Evolutionary conservation across 2,888 invertebrate genomes (phyloP).

Genomic region (Athalia circularis): DNA sequence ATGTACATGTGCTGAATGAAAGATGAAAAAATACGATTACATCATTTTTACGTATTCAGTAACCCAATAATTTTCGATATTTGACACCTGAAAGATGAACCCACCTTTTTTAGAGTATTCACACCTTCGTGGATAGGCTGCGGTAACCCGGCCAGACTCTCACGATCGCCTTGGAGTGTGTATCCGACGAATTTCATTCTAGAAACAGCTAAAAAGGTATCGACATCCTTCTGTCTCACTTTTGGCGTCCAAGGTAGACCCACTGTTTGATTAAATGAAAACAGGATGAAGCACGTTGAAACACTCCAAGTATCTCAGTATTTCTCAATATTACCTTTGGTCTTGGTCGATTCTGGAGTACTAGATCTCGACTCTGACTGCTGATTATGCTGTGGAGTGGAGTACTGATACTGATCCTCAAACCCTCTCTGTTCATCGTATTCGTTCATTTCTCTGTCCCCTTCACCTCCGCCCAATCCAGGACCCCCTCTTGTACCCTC

Average conservation of each 20-base stretch:
- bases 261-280: slow-evolving; percentile 58
- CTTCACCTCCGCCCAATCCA: slow-evolving; percentile 73
- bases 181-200: slow-evolving; percentile 97
- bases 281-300: neutral
- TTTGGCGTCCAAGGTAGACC: slow-evolving; percentile 97
- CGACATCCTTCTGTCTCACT: slow-evolving; percentile 95
- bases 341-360: slow-evolving; percentile 72
- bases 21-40: neutral
- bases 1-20: slow-evolving; percentile 89
- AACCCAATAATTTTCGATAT: neutral
- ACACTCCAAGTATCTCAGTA: neutral
- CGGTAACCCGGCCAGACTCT: slow-evolving; percentile 95
- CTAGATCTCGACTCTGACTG: slow-evolving; percentile 74
- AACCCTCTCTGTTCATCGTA: slow-evolving; percentile 63
- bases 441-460: slow-evolving; percentile 72
- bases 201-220: slow-evolving; percentile 92
- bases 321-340: slow-evolving; percentile 59
- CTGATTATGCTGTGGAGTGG: slow-evolving; percentile 56
- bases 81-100: slow-evolving; percentile 46
- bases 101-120: slow-evolving; percentile 86
- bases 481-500: slow-evolving; percentile 57
- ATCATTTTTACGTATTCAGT: neutral
- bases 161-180: slow-evolving; percentile 89
- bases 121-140: slow-evolving; percentile 98
- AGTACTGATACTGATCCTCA: slow-evolving; percentile 72